A percentile compares a stretch with the other conserved stretches of the same genome.
phyloP scores from a whole-genome alignment of 2,888 invertebrate species.

The Drosophila stalkeri region DNA sequence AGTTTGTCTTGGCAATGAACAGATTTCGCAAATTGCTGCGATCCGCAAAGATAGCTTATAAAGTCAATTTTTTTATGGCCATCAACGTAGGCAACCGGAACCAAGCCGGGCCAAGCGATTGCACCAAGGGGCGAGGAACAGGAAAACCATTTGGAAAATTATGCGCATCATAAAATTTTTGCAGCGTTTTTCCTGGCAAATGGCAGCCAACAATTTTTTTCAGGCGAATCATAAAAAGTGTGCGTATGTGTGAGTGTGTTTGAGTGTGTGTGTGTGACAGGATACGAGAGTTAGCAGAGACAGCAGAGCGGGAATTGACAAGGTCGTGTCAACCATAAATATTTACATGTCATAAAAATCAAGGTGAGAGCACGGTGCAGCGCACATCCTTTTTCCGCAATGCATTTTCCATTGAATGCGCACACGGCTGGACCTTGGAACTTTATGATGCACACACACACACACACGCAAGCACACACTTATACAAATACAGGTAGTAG shows the following conservation, averaged over 20 bases:
- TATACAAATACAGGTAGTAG: constrained; percentile 38
- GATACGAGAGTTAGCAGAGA: constrained; percentile 21
- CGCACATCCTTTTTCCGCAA: constrained; percentile 75
- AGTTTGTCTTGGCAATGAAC: constrained; percentile 11
- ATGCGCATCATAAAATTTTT: constrained; percentile 70
- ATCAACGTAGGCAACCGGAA: constrained; percentile 46
- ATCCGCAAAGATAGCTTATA: constrained; percentile 59
- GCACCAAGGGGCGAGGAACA: constrained; percentile 23
- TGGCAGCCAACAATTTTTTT: constrained; percentile 39
- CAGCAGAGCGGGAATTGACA: constrained; percentile 47
- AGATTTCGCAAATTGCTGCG: constrained; percentile 29
- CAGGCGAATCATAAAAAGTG: constrained; percentile 68
- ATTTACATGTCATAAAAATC: constrained; percentile 78
- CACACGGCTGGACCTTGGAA: constrained; percentile 58
- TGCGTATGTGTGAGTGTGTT: constrained; percentile 3
- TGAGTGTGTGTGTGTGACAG: constrained; percentile 25
- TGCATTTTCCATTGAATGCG: constrained; percentile 73
- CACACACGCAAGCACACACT: neutral
- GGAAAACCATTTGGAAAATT: constrained; percentile 70
- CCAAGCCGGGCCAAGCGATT: constrained; percentile 40
- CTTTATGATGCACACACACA: constrained; percentile 54
- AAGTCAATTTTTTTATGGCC: constrained; percentile 78
- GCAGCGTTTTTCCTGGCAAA: constrained; percentile 58
- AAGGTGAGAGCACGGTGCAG: constrained; percentile 61
- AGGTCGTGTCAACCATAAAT: constrained; percentile 78